Base-by-base conservation (phyloP, 2,888 invertebrate species). In the Erebia palarica region DNA sequence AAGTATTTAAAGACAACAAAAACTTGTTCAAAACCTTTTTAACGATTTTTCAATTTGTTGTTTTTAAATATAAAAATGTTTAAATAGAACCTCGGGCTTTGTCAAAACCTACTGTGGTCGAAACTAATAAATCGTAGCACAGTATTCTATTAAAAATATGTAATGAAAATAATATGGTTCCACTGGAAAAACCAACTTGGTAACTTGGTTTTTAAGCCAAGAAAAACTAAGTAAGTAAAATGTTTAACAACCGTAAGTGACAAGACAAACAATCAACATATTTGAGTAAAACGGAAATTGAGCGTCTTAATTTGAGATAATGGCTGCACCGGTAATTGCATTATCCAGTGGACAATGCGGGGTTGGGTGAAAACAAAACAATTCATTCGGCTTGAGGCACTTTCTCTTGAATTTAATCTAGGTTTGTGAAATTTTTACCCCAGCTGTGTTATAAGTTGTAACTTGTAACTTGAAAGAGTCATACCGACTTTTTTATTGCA, bases 291-390 rank as follows among this genome's bases (percentile, higher is more conserved):
- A 47, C 53, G 51, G n/a, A 21, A 16, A 67, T 66, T 70, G 27
- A 60, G 47, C 70, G 55, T 61, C 47, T n/a, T 63, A 63, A 58
- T 68, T 70, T 64, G 53, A 27, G 65, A 72, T 36, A 63, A 57
- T 61, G 49, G 59, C 59, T 59, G 69, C 69, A 65, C 65, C 65
- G 63, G 69, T 68, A 68, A 71, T 68, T 71, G 71, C 55, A 71
- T 72, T 72, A 72, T 69, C 49, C 69, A 69, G 61, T 51, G 53
- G 65, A 69, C 72, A 72, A 69, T 69, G 55, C 65, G 53, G 68
- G 65, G 47, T 61, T 27, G 66, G 47, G 44, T 59, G 65, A 53
- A 69, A 65, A 47, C 68, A 68, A 71, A 65, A 72, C 72, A 72
- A 69, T 72, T 18, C 65, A 69, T 72, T 66, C 42, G 57, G 55